Evolutionary conservation across 1,140 invertebrate species (phyloP), one percentile per base, ranked within the genome.

Genomic region (Rhyacophila brunnea): DNA sequence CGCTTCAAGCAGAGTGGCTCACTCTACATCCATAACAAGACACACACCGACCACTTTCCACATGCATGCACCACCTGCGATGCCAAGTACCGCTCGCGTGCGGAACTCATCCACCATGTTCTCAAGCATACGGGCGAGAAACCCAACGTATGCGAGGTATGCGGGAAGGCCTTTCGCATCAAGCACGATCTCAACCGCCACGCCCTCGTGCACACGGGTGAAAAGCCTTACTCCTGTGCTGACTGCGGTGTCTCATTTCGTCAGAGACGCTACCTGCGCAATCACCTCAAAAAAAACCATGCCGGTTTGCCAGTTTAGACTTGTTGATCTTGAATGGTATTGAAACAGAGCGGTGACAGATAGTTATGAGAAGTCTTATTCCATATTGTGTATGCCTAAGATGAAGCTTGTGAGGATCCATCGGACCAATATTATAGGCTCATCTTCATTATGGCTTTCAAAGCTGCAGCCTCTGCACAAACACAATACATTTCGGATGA

Each of bases 91-190:
- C 73, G 82, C 34, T 81, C 82, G 5, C 81, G 77, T 38, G 78
- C 81, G 9, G 76, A 81, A 0, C 69, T 87, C 6, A 68, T 78
- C 44, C 62, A 82, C 44, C 86, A 88, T 67, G 67, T 80, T 1
- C 79, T 83, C 1, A 80, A 80, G 45, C 88, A 90, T 68, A 85
- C 84, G 0, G 83, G 83, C 3, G 85, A 88, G 53, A 80, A 86
- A 57, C 85, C 87, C 2, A 84, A 84, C 70, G 73, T 71, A 5
- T 90, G 88, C 68, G 74, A 77, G 6, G 68, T 80, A 6, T 90
- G 89, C 68, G 75, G 78, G 2, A 80, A 80, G 47, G 62, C 71
- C 2, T 88, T 86, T 65, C 70, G 81, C 2, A 75, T 80, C 23
- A 76, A 76, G 28, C 82, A 86, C 49, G 86, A 87, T 14, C 70